Conservation (phyloP, 92 coral and sea anemone genomes). For the Porites cylindrica region DNA sequence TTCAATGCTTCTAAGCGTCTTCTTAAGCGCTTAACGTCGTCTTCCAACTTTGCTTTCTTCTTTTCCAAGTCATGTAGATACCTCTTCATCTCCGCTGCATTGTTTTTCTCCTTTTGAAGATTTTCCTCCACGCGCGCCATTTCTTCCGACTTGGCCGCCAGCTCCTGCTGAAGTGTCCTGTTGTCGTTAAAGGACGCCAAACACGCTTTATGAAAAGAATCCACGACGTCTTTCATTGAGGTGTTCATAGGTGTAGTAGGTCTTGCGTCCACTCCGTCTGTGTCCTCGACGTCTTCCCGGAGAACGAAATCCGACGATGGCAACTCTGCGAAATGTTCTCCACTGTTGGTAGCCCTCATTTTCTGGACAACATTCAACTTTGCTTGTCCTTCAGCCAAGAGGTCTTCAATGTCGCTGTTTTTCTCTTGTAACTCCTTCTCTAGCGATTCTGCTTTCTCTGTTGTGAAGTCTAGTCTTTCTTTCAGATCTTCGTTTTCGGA, state of each 20-base stretch:
- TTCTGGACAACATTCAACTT: slow-evolving; percentile 83
- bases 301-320: slow-evolving; percentile 52
- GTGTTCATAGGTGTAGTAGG: slow-evolving; percentile 49
- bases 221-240: slow-evolving; percentile 73
- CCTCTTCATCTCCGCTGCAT: slow-evolving; percentile 73
- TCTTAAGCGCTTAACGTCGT: slow-evolving; percentile 79
- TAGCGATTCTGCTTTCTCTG: slow-evolving; percentile 67
- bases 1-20: slow-evolving; percentile 78
- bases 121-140: slow-evolving; percentile 68
- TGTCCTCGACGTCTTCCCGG: slow-evolving; percentile 55
- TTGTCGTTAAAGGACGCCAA: slow-evolving; percentile 78
- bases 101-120: slow-evolving; percentile 67
- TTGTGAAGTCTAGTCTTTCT: slow-evolving; percentile 61
- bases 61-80: slow-evolving; percentile 76
- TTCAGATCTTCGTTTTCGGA: slow-evolving; percentile 67
- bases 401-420: slow-evolving; percentile 74
- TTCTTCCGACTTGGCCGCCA: slow-evolving; percentile 58
- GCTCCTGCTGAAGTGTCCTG: slow-evolving; percentile 68
- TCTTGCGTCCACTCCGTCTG: slow-evolving; percentile 61
- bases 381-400: slow-evolving; percentile 88
- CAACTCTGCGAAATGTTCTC: slow-evolving; percentile 74
- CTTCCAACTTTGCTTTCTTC: slow-evolving; percentile 80
- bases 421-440: slow-evolving; percentile 68
- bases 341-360: slow-evolving; percentile 75
- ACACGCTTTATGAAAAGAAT: slow-evolving; percentile 79